A percentile compares a stretch with the other conserved stretches of the same genome.
phyloP scores from a whole-genome alignment of 2,888 invertebrate genomes.

The Caenorhabditis sp. region DNA sequence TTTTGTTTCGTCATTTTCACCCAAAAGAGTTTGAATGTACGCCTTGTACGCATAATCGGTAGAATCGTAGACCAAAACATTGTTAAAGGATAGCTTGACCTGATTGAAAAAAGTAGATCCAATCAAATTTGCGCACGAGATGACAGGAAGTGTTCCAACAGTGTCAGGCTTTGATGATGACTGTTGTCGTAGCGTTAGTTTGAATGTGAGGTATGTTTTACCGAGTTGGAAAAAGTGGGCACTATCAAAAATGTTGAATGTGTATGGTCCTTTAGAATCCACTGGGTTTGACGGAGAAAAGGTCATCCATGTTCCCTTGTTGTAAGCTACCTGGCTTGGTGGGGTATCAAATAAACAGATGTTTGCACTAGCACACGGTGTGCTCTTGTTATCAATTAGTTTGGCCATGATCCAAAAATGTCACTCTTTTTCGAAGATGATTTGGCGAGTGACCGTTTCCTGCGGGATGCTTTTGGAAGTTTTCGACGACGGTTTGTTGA shows the following conservation, averaged over 20 bases:
- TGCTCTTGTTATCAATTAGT: slow-evolving; percentile 1
- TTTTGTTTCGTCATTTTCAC: slow-evolving; percentile 3
- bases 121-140: background rate
- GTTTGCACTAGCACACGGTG: background rate
- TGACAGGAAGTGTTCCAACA: background rate
- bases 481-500: too few relatives aligned
- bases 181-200: too few relatives aligned
- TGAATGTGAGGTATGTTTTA: background rate
- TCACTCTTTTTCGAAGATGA: background rate
- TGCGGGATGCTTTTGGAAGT: too few relatives aligned
- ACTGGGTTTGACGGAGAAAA: background rate
- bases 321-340: slow-evolving; percentile 13
- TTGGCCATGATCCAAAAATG: slow-evolving; percentile 22
- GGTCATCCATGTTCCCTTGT: slow-evolving; percentile 20
- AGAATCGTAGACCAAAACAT: slow-evolving; percentile 18
- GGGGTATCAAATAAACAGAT: slow-evolving; percentile 13
- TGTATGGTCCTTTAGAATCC: background rate
- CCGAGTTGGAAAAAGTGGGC: slow-evolving; percentile 17
- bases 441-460: background rate
- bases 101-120: slow-evolving; percentile 17
- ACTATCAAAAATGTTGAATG: slow-evolving; percentile 5
- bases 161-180: too few relatives aligned
- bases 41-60: slow-evolving; percentile 11
- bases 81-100: slow-evolving; percentile 7
- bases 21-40: slow-evolving; percentile 14